Percentiles rank a stretch among this genome's conserved stretches.
Evolutionary conservation across 1,140 invertebrate species (phyloP).

Genomic region (Drosophila pruinosa): DNA sequence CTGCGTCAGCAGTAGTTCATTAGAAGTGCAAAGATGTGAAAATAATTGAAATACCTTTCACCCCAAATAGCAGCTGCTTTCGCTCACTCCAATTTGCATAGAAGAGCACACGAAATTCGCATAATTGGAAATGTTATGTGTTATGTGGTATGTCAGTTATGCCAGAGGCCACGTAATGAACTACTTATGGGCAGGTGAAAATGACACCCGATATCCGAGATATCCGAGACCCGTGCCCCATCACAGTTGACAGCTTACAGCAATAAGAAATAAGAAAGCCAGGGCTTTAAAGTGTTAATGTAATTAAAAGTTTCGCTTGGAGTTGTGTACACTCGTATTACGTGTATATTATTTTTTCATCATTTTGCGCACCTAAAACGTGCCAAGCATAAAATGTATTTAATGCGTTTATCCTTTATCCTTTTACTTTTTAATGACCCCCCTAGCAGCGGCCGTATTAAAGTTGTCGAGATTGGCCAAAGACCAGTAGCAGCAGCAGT

Average conservation of each 20-base stretch:
- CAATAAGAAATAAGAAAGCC: not conserved
- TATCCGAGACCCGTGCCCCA: no score
- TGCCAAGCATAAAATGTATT: constrained; percentile 56
- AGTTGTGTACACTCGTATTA: not conserved
- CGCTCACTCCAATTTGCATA: constrained; percentile 44
- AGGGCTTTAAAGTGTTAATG: constrained; percentile 70
- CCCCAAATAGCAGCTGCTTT: constrained; percentile 40
- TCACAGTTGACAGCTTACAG: not conserved
- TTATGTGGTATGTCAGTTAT: constrained; percentile 12
- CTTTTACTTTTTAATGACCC: constrained; percentile 15
- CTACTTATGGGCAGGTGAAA: constrained; percentile 23
- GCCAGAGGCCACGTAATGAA: not conserved
- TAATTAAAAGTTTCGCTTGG: constrained; percentile 67
- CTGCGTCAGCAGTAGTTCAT: constrained; percentile 53
- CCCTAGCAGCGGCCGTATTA: constrained; percentile 12
- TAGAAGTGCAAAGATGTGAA: constrained; percentile 33
- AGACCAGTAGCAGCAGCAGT: constrained; percentile 9
- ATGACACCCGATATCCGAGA: constrained; percentile 20
- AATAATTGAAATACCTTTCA: constrained; percentile 67
- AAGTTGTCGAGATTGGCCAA: not conserved
- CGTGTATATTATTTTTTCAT: not conserved
- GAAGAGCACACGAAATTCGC: constrained; percentile 42
- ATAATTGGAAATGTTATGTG: constrained; percentile 55
- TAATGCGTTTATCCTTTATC: constrained; percentile 42
- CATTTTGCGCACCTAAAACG: constrained; percentile 40